A percentile compares a stretch with the other conserved stretches of the same genome.
Evolutionary conservation across 2,113 vertebrate species (phyloP).

Genomic region (Psittacara wagleri): DNA sequence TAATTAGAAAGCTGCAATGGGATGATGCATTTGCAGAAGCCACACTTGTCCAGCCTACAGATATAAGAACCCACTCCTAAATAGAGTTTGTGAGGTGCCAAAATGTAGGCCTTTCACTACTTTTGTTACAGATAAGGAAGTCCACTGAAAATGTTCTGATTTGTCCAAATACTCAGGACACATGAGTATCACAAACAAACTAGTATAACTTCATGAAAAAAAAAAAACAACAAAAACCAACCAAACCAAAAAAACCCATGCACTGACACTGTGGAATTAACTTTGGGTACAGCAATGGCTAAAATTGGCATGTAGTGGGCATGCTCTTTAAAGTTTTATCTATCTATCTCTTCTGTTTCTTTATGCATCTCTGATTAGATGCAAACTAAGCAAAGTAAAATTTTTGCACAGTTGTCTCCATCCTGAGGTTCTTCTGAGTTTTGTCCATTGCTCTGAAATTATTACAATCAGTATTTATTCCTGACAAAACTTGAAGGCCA

Average conservation of each 20-base stretch:
- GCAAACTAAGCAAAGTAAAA: not conserved
- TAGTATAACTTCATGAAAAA: not conserved
- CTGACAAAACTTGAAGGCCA: not conserved
- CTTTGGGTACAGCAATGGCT: not conserved
- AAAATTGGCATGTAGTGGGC: not conserved
- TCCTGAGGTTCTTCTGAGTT: not conserved
- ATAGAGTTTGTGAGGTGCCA: not conserved
- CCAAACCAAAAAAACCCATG: not conserved
- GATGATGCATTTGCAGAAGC: not conserved
- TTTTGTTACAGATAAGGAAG: not conserved
- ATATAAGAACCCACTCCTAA: not conserved
- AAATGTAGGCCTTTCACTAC: not conserved
- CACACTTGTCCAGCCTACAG: not conserved
- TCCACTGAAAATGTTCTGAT: not conserved
- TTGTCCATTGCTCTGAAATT: not conserved
- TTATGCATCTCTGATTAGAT: not conserved
- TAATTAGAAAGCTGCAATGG: slow-evolving; percentile 34
- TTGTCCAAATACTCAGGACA: not conserved
- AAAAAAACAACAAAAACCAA: not conserved
- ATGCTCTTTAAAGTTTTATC: not conserved
- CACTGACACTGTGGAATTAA: not conserved
- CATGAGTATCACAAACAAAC: not conserved
- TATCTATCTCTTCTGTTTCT: not conserved
- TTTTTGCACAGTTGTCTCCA: not conserved
- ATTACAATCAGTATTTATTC: not conserved